Conservation (phyloP, 37 sponge, comb jelly and placozoan species). For the Agelas oroides region DNA sequence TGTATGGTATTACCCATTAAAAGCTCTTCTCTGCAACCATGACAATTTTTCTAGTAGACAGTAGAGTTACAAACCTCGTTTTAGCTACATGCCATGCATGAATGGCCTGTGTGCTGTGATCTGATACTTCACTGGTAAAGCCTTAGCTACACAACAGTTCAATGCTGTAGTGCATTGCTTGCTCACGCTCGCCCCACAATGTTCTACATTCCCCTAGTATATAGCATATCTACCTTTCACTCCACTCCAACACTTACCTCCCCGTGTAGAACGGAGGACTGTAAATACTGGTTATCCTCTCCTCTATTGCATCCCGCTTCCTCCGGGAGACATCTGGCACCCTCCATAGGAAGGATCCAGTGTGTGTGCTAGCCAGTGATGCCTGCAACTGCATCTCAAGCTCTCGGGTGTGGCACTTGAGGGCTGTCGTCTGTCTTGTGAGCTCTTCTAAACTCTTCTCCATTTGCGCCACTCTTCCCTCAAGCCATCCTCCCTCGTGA, state of each 20-base stretch:
- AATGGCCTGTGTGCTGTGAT: no score
- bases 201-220: no score
- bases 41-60: no score
- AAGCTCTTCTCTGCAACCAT: no score
- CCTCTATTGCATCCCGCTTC: constrained; percentile 64
- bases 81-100: no score
- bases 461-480: neutral
- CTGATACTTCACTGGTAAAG: no score
- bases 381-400: constrained; percentile 47
- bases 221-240: no score
- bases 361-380: constrained; percentile 52
- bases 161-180: no score
- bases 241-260: neutral
- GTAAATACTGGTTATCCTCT: constrained; percentile 68
- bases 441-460: constrained; percentile 11
- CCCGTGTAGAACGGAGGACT: constrained; percentile 78
- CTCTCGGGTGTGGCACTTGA: neutral
- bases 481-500: neutral
- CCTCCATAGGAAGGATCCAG: constrained; percentile 61
- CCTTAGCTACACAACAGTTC: no score
- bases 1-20: no score
- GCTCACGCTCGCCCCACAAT: no score
- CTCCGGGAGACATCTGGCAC: constrained; percentile 71
- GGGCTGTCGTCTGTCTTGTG: neutral
- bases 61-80: no score